Percentiles rank a stretch among this genome's conserved stretches.
These are phyloP conservation scores for Dromas ardeola DNA, from an alignment of 2,113 vertebrate species.

Conservation along the genomic window DNA sequence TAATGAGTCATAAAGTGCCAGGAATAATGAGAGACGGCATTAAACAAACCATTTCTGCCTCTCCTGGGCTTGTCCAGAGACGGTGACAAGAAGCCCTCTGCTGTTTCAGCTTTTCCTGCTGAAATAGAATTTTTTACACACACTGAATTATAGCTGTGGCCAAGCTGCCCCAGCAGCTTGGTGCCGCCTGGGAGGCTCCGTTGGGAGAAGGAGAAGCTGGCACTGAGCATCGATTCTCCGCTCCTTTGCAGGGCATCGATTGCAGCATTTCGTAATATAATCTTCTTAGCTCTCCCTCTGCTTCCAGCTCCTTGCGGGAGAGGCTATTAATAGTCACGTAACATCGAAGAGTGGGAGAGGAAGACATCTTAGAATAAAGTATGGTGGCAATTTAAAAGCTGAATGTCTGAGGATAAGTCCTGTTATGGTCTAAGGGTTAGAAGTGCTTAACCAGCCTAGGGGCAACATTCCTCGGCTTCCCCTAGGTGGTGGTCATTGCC, in stretches of 20 bases:
- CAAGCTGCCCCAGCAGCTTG: not conserved
- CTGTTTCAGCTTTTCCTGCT: slow-evolving; percentile 46
- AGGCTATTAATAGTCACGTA: not conserved
- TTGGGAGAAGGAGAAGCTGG: not conserved
- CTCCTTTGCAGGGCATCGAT: not conserved
- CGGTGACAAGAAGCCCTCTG: slow-evolving; percentile 11
- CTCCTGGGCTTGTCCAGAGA: slow-evolving; percentile 31
- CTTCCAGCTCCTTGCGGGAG: not conserved
- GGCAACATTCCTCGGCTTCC: not conserved
- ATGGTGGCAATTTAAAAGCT: not conserved
- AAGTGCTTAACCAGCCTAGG: not conserved
- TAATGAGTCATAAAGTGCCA: slow-evolving; percentile 52
- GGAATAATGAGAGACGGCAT: slow-evolving; percentile 43
- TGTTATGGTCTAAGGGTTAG: not conserved
- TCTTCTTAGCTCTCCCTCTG: not conserved
- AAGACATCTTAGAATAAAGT: not conserved
- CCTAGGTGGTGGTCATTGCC: not conserved
- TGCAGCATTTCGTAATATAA: not conserved
- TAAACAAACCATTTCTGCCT: slow-evolving; percentile 53
- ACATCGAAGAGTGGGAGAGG: not conserved
- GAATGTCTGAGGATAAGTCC: not conserved
- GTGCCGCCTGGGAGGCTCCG: not conserved
- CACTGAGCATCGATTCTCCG: not conserved
- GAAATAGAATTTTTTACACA: slow-evolving; percentile 5
- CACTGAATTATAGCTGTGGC: not conserved